Base-by-base conservation (phyloP, 2,888 invertebrate genomes). In the Oscheius myriophilus region DNA sequence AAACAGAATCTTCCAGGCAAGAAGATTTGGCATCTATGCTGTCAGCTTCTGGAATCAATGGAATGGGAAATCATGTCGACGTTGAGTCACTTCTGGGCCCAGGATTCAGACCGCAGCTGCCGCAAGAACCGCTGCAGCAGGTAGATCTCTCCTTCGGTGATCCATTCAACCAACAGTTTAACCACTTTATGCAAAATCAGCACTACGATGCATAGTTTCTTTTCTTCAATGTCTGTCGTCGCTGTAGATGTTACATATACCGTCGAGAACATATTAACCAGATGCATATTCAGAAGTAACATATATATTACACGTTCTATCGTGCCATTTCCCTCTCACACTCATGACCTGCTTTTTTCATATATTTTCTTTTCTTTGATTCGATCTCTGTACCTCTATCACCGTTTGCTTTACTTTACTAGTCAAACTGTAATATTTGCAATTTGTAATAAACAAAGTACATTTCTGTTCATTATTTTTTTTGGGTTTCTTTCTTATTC, bases 21-120 rank as follows among this genome's bases (percentile, higher is more conserved):
- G 83, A 85, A 46, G 83, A 85, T 59, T 70, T 85, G 21, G 80
- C 75, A 23, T 70, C 74, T 49, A 82, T 82, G 72, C 67, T 84
- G 26, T 79, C 77, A 16, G 73, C 76, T 33, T 72, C 78, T n/a
- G 81, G 76, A 25, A 67, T 84, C 49, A 82, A 84, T 51, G 65
- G 71, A 16, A 57, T 76, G 46, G 71, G 71, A 2, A 14, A 49
- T n/a, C 39, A 61, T 9, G 68, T 72, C 6, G 81, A 83, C 57
- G 82, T 86, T 18, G 84, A 84, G 55, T 69, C 79, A 14, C 78
- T 85, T 7, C 77, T 85, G 18, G 85, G 85, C 2, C 77, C 82
- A 26, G 82, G 82, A 12, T 85, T 84, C 72, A 70, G 69, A 46
- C 75, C 82, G 1, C 80, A 78, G 57, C 74, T 80, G 11, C 83